Evolutionary conservation across 2,113 vertebrate species (phyloP).

Genomic region (Ranitomeya variabilis): DNA sequence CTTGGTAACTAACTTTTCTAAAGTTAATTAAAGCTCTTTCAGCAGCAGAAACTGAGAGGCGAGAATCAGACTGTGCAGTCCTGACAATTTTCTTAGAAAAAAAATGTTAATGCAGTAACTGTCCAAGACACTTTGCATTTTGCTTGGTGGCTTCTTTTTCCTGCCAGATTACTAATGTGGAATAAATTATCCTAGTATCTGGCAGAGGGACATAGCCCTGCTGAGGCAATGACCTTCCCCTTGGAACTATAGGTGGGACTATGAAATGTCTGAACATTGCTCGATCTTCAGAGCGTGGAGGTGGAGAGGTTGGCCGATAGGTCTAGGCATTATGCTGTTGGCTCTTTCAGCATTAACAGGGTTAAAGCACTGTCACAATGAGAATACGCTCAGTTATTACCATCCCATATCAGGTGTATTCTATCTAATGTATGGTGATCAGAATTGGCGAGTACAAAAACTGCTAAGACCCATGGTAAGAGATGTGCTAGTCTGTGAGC

Average conservation of each 20-base stretch:
- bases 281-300: constrained; percentile 26
- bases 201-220: constrained; percentile 51
- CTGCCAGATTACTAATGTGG: constrained; percentile 58
- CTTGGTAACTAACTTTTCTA: constrained; percentile 7
- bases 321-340: background rate
- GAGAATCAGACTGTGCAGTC: constrained; percentile 23
- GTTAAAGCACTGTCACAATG: background rate
- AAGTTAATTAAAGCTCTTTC: background rate
- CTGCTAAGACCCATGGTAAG: background rate
- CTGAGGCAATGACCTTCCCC: constrained; percentile 56
- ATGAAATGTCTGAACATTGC: constrained; percentile 29
- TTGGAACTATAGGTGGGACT: constrained; percentile 55
- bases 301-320: constrained; percentile 14
- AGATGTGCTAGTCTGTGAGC: background rate
- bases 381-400: background rate
- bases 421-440: background rate
- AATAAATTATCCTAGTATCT: constrained; percentile 56
- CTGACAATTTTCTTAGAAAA: constrained; percentile 19
- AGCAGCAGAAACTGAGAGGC: constrained; percentile 9
- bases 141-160: constrained; percentile 57
- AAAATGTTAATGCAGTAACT: constrained; percentile 50
- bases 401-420: background rate
- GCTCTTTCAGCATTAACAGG: background rate
- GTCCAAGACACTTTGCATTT: constrained; percentile 58
- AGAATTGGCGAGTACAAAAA: background rate